Base-by-base conservation (phyloP, 2,888 invertebrate genomes). In the Scelioninae gen. 2 region DNA sequence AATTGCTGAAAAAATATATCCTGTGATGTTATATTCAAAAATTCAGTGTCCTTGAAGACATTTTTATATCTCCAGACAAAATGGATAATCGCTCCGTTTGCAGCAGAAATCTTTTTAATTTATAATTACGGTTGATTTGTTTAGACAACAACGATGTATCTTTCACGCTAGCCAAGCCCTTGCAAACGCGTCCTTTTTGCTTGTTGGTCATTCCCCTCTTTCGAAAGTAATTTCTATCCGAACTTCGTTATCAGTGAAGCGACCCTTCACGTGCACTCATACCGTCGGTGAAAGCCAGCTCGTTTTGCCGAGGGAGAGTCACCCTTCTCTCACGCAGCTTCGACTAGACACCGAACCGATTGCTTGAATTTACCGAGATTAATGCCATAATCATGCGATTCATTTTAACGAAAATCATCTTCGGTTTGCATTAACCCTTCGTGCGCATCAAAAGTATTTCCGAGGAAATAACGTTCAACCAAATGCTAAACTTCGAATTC, bases 181-280 rank as follows among this genome's bases (percentile, higher is more conserved):
- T 19, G 31, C 52, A 39, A 18, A 22, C 16, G 41, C 55, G 31
- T 72, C 50, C 57, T 73, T 61, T 72, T 61, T 61, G 61, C 61
- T 50, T 43, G 55, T 50, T 73, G 73, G 73, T 63, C 63, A 73
- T 67, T 67, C 67, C 67, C 73, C 67, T 67, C 57, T 58, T 61
- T 55, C 57, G 43, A 73, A 63, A 73, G 73, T 61, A 73, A 73
- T 73, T 73, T 73, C 67, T 67, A 67, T 60, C 63, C 67, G 73
- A 67, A 73, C 73, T 73, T 73, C 55, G 73, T 73, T 73, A 73
- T 67, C 73, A 61, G 67, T 33, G 48, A 67, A 73, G 61, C 73
- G 61, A 73, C 73, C 73, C 67, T 61, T 67, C 53, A 55, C 60
- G 37, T 45, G 41, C 41, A 58, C 71, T 65, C 64, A 64, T 53